Evolutionary conservation across 2,888 invertebrate genomes (phyloP).

Genomic region (Tenthredo mesomela): DNA sequence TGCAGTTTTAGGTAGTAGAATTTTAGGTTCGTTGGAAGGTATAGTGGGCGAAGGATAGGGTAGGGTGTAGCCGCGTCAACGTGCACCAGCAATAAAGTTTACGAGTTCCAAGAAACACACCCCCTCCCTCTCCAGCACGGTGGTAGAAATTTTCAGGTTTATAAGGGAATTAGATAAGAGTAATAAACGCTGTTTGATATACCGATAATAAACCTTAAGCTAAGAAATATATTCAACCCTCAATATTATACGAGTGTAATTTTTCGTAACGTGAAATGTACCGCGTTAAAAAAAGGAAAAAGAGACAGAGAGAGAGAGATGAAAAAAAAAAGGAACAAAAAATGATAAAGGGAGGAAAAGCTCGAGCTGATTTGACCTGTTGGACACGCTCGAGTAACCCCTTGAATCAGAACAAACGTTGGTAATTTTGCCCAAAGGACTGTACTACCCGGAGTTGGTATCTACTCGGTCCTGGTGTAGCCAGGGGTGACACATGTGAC

Average conservation of each 20-base stretch:
- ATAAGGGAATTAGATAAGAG: slow-evolving; percentile 31
- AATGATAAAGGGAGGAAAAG: neutral
- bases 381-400: slow-evolving; percentile 4
- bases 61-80: neutral
- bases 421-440: slow-evolving; percentile 1
- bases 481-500: slow-evolving; percentile 64
- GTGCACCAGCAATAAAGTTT: slow-evolving; percentile 20
- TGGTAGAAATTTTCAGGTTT: neutral
- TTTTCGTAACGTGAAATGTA: neutral
- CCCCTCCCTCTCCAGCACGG: neutral
- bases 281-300: neutral
- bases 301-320: neutral
- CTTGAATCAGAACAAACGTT: slow-evolving; percentile 35
- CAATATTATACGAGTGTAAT: too few relatives aligned
- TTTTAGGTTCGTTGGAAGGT: neutral
- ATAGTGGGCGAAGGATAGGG: too few relatives aligned
- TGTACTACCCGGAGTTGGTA: neutral
- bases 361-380: slow-evolving; percentile 9
- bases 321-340: neutral
- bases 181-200: slow-evolving; percentile 30
- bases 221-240: neutral
- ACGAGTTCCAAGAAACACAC: neutral
- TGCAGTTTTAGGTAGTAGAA: neutral
- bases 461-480: neutral
- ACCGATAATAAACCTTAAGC: neutral